These are phyloP conservation scores for Trachymyrmex cornetzi DNA, from an alignment of 1,140 invertebrate genomes.

Conservation along the genomic window DNA sequence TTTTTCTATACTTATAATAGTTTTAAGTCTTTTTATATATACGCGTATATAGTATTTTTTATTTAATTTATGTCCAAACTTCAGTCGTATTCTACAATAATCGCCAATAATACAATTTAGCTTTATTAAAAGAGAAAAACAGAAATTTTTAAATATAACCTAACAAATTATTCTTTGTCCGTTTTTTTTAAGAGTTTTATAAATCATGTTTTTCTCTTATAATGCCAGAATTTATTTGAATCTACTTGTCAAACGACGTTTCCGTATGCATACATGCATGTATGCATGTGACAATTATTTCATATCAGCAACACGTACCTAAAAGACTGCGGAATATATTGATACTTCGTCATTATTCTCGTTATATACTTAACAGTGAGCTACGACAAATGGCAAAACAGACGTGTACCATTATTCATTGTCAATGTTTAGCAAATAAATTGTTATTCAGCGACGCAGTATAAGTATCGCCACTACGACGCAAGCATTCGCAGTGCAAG, in stretches of 20 bases:
- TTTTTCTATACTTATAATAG: neutral
- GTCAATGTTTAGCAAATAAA: constrained; percentile 42
- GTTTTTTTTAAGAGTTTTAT: neutral
- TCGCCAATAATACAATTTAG: neutral
- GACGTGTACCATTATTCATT: constrained; percentile 50
- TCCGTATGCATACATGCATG: neutral
- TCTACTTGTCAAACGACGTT: neutral
- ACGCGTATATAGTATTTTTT: neutral
- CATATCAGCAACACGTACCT: neutral
- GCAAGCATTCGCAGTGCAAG: neutral
- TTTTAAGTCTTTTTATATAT: neutral
- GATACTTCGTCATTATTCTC: constrained; percentile 10
- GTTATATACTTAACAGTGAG: neutral
- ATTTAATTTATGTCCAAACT: constrained; percentile 12
- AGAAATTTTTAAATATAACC: neutral
- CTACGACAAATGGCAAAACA: constrained; percentile 35
- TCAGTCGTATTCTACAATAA: neutral
- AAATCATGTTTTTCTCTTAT: neutral
- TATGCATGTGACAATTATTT: neutral
- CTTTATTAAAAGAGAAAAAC: neutral
- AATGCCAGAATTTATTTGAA: neutral
- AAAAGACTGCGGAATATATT: constrained; percentile 1
- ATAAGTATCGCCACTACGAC: constrained; percentile 59
- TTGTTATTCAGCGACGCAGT: neutral
- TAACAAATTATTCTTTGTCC: neutral